Conservation (phyloP, 2,113 vertebrate species). For the Hassar affinis region DNA sequence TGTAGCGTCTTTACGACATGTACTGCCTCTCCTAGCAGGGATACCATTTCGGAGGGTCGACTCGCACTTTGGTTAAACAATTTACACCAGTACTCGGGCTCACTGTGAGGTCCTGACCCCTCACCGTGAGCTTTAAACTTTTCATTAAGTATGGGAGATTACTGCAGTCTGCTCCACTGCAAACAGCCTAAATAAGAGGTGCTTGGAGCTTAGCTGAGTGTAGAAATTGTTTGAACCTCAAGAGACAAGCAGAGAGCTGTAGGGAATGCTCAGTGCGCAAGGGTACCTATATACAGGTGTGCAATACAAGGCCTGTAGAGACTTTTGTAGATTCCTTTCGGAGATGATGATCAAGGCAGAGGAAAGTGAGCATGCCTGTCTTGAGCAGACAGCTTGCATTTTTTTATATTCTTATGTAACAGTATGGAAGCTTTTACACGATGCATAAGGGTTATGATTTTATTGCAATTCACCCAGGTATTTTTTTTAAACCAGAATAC, state of each 20-base stretch:
- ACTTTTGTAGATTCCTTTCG: slow-evolving; percentile 19
- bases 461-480: not conserved
- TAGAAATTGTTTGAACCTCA: slow-evolving; percentile 53
- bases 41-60: slow-evolving; percentile 56
- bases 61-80: slow-evolving; percentile 61
- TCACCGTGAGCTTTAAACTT: slow-evolving; percentile 57
- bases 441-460: not conserved
- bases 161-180: slow-evolving; percentile 47
- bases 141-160: slow-evolving; percentile 63
- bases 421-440: not conserved
- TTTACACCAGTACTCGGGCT: slow-evolving; percentile 54
- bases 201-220: slow-evolving; percentile 41
- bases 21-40: slow-evolving; percentile 50
- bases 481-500: not conserved
- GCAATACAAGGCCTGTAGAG: not conserved
- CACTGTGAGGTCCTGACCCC: slow-evolving; percentile 57
- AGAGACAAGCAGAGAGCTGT: slow-evolving; percentile 43
- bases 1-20: slow-evolving; percentile 59
- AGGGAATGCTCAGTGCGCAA: slow-evolving; percentile 38
- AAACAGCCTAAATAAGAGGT: slow-evolving; percentile 57
- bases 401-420: not conserved
- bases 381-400: not conserved
- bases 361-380: not conserved
- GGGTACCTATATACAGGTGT: slow-evolving; percentile 26
- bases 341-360: not conserved